Percentiles rank a stretch among this genome's conserved stretches.
Conservation (phyloP, 2,888 invertebrate species). For the Polymixis flavicincta region DNA sequence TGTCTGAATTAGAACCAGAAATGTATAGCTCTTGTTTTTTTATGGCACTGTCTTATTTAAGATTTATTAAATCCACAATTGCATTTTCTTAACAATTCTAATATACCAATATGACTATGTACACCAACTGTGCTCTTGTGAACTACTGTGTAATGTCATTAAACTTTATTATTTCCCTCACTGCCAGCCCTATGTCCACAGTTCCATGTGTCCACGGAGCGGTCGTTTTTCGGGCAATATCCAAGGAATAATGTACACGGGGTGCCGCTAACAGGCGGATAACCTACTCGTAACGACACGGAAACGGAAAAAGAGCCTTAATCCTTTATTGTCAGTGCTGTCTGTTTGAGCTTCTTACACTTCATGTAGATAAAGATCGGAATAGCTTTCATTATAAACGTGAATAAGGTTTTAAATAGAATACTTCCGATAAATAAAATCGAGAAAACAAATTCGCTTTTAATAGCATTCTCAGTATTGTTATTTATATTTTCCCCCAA, state of each 20-base stretch:
- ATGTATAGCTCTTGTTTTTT: not conserved
- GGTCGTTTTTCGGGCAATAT: conserved; percentile 40
- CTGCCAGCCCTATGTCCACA: conserved; percentile 7
- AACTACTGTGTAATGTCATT: not conserved
- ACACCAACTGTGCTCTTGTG: not conserved
- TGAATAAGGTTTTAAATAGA: not conserved
- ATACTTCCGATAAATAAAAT: not conserved
- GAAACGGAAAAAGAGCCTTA: conserved; percentile 41
- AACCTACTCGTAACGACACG: conserved; percentile 32
- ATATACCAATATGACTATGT: not conserved
- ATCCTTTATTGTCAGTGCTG: conserved; percentile 13
- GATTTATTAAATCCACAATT: not conserved
- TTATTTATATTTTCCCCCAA: conserved; percentile 43
- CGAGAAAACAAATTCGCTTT: not conserved
- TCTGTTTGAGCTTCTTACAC: conserved; percentile 11
- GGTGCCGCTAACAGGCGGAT: conserved; percentile 28
- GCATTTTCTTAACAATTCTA: not conserved
- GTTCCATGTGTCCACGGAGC: conserved; percentile 15
- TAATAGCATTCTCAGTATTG: conserved; percentile 17
- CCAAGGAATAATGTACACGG: conserved; percentile 28
- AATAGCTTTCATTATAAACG: not conserved
- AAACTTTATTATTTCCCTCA: not conserved
- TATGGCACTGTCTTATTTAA: not conserved
- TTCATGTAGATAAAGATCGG: not conserved
- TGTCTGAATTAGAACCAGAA: not conserved